Evolutionary conservation across 2,797 vertebrate species (phyloP).

Genomic region (Enteromius anoplus): DNA sequence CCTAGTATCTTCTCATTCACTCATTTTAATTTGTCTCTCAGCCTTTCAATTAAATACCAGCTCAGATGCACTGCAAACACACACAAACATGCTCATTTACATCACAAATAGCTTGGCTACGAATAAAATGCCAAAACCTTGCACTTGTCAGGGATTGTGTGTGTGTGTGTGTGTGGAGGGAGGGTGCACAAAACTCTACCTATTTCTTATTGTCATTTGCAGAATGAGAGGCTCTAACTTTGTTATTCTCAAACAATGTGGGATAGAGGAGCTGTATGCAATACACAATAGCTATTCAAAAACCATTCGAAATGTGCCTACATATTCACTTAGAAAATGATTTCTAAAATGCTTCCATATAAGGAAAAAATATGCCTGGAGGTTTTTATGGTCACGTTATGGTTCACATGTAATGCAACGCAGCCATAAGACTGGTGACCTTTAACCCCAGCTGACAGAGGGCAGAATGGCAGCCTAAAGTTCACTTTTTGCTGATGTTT

Average conservation of each 20-base stretch:
- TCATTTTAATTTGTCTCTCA: conserved; percentile 40
- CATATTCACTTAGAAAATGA: background rate
- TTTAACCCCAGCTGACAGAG: conserved; percentile 6
- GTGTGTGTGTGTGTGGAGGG: background rate
- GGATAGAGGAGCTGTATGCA: background rate
- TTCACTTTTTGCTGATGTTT: conserved; percentile 17
- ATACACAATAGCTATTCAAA: conserved; percentile 28
- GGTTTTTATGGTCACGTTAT: conserved; percentile 7
- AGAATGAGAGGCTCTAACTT: background rate
- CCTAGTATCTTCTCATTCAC: conserved; percentile 35
- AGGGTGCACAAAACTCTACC: too few species aligned
- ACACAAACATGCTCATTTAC: conserved; percentile 30
- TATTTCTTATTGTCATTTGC: conserved; percentile 2
- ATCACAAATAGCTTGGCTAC: conserved; percentile 49
- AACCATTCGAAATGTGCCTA: background rate
- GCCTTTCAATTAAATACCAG: conserved; percentile 41
- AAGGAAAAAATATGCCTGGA: background rate
- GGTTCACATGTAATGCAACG: conserved; percentile 1
- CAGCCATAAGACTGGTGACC: conserved; percentile 1
- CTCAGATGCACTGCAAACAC: background rate
- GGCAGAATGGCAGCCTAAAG: conserved; percentile 14
- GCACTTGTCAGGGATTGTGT: background rate
- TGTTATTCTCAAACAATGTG: background rate
- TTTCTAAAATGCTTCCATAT: background rate
- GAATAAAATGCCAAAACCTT: conserved; percentile 52